Evolutionary conservation across 2,797 vertebrate species (phyloP).

Genomic region (Xiphorhynchus erythropygius): DNA sequence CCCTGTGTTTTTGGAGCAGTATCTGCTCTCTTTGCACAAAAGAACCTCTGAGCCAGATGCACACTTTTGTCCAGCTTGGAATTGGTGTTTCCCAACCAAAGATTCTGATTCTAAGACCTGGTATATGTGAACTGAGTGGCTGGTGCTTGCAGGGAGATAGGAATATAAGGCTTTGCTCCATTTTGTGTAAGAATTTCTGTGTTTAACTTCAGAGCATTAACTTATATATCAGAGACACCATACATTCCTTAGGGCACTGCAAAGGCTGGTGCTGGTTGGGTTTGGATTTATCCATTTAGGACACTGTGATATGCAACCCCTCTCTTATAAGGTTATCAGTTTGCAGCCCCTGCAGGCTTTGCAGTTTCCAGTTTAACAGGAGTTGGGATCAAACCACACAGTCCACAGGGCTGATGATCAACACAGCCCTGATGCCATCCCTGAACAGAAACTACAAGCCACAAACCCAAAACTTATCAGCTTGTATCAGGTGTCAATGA

Average conservation of each 20-base stretch:
- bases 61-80: neutral
- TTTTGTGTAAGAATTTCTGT: neutral
- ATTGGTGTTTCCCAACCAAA: neutral
- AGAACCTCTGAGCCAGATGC: neutral
- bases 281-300: neutral
- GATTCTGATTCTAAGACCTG: neutral
- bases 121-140: neutral
- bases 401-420: neutral
- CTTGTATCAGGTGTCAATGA: neutral
- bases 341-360: neutral
- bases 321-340: neutral
- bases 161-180: neutral
- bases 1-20: neutral
- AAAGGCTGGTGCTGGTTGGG: neutral
- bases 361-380: neutral
- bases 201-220: neutral
- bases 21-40: neutral
- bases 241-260: neutral
- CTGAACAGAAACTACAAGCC: neutral
- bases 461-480: neutral
- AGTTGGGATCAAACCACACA: neutral
- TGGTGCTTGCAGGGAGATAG: neutral
- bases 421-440: neutral
- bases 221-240: rapidly evolving
- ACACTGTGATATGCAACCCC: neutral